Base-by-base conservation (phyloP, 2,113 vertebrate species). In the Cynoglossus semilaevis region DNA sequence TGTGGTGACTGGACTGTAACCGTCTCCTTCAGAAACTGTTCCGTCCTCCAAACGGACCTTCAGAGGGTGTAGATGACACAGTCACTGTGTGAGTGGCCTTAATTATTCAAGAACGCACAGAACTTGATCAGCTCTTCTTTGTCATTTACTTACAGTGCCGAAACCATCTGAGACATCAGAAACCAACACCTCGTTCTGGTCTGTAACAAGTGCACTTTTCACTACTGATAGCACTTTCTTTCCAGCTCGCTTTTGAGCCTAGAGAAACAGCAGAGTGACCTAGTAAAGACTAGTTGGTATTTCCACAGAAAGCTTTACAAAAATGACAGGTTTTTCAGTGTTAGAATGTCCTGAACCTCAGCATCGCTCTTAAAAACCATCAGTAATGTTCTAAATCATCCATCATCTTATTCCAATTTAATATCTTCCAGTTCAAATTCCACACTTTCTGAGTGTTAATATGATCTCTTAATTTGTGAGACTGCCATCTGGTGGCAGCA, bases 241-340 rank as follows among this genome's bases (percentile, higher is more conserved):
- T 22, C 88, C 83, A 65, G 81, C 81, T 61, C 88, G 86, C 57
- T 42, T 2, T 59, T 85, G 79, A 52, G 91, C 90, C 90, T 92
- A 48, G 51, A 61, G 70, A 38, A 9, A 64, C 8, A 15, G 53
- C 7, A 29, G 12, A 42, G 7, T 7, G 9, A 50, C 5, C 50
- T 45, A 5, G 60, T 15, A 43, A 19, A 9, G n/a, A 29, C 22
- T 29, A 29, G 22, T 29, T 29, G 6, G 3, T 29, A 29, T 29
- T 29, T 29, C n/a, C n/a, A n/a, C n/a, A n/a, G n/a, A n/a, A n/a
- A n/a, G n/a, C n/a, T n/a, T n/a, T n/a, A n/a, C n/a, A n/a, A n/a
- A n/a, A n/a, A n/a, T n/a, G n/a, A n/a, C n/a, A n/a, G n/a, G n/a
- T n/a, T n/a, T n/a, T n/a, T n/a, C n/a, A n/a, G n/a, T n/a, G n/a